phyloP scores from a whole-genome alignment of 2,113 vertebrate species.

The Gobius niger region DNA sequence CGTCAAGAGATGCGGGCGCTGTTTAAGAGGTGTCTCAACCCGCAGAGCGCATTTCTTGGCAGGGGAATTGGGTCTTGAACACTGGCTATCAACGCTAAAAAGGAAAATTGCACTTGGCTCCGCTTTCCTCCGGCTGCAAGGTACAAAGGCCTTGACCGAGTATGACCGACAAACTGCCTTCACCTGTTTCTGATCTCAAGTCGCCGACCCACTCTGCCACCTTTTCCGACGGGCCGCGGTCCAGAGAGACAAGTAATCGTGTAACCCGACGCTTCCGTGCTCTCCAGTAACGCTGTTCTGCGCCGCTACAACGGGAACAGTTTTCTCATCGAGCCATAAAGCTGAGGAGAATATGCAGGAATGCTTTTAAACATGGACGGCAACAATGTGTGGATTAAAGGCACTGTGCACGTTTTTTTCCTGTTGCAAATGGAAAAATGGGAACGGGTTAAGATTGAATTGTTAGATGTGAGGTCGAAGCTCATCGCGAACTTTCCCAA shows the following conservation, averaged over 20 bases:
- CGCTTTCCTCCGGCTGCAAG: slow-evolving; percentile 1
- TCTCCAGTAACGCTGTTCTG: slow-evolving; percentile 65
- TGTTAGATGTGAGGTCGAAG: too few species aligned
- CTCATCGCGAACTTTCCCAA: too few species aligned
- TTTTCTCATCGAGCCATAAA: slow-evolving; percentile 45
- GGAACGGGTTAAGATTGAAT: too few species aligned
- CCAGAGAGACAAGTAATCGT: slow-evolving; percentile 57
- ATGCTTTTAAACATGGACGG: slow-evolving; percentile 33
- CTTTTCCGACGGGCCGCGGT: slow-evolving; percentile 48
- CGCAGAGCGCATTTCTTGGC: slow-evolving; percentile 17
- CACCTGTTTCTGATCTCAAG: slow-evolving; percentile 66
- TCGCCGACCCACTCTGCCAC: slow-evolving; percentile 25
- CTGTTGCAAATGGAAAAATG: background rate
- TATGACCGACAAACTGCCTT: slow-evolving; percentile 29
- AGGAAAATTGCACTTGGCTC: slow-evolving; percentile 17
- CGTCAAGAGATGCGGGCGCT: slow-evolving; percentile 12
- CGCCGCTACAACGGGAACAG: slow-evolving; percentile 39
- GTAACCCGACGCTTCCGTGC: slow-evolving; percentile 41
- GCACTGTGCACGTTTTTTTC: slow-evolving; percentile 15
- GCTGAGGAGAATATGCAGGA: slow-evolving; percentile 44
- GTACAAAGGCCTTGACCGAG: slow-evolving; percentile 14
- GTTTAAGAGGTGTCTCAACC: background rate
- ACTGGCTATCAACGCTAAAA: slow-evolving; percentile 14
- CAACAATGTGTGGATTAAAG: background rate
- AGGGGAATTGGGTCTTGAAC: slow-evolving; percentile 21